phyloP scores from a whole-genome alignment of 2,113 vertebrate genomes.

The Herpetotheres cachinnans region DNA sequence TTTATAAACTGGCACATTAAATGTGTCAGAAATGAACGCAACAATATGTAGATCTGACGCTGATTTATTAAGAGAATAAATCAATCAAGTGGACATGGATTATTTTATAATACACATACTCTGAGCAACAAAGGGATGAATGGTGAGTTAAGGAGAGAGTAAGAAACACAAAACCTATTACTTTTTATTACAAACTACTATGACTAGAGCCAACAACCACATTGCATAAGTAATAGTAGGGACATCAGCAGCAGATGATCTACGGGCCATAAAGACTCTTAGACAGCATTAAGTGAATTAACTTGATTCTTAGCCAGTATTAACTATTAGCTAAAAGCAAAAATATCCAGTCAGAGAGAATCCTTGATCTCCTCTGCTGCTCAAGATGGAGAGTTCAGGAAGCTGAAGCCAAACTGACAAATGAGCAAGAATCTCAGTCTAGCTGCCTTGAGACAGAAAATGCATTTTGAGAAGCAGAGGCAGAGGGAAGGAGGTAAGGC shows the following conservation, averaged over 20 bases:
- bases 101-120: background rate
- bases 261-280: background rate
- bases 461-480: background rate
- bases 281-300: background rate
- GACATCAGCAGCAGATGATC: background rate
- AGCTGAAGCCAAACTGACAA: background rate
- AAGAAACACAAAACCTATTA: background rate
- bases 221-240: background rate
- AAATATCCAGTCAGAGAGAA: background rate
- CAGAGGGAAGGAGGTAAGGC: background rate
- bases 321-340: background rate
- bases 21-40: background rate
- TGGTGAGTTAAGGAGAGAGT: background rate
- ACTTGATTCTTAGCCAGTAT: background rate
- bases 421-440: background rate
- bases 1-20: background rate
- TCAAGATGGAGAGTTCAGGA: background rate
- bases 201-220: background rate
- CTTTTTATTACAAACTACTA: background rate
- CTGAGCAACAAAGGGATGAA: background rate
- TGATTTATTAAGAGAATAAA: background rate
- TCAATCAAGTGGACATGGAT: background rate
- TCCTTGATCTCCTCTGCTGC: background rate
- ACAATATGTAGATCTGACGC: background rate
- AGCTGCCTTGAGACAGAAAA: background rate